A percentile compares a stretch with the other conserved stretches of the same genome.
phyloP scores from a whole-genome alignment of 2,113 vertebrate genomes.

The Cariama cristata region DNA sequence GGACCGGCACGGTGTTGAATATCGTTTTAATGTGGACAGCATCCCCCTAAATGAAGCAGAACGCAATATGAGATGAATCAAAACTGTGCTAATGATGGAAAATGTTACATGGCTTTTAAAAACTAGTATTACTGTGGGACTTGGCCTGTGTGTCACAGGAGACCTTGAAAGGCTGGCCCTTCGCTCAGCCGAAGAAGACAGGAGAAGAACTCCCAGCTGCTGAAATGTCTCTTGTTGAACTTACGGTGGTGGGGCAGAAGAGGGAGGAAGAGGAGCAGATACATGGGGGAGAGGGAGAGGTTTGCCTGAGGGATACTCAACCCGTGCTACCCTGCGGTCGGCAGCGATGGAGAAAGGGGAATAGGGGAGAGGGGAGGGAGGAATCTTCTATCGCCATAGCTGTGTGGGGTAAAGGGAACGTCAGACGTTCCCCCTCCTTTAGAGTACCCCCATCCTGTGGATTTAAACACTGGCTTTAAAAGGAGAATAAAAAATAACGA shows the following conservation, averaged over 20 bases:
- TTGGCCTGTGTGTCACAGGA: background rate
- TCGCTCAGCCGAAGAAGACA: background rate
- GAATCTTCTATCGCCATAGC: rapidly evolving
- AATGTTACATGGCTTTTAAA: background rate
- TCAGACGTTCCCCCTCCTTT: background rate
- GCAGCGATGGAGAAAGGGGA: background rate
- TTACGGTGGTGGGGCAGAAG: background rate
- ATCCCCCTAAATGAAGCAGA: background rate
- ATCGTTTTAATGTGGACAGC: constrained; percentile 28
- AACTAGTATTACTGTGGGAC: background rate
- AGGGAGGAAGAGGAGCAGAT: background rate
- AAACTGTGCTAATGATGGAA: background rate
- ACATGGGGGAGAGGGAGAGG: background rate
- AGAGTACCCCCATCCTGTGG: background rate
- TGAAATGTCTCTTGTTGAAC: background rate
- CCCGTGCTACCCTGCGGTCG: rapidly evolving
- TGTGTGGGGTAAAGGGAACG: constrained; percentile 21
- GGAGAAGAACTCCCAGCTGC: background rate
- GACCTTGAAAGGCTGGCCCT: background rate
- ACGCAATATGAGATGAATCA: background rate
- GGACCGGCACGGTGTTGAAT: background rate
- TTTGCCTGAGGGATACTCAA: background rate
- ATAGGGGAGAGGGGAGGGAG: background rate
- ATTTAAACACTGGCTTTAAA: constrained; percentile 46
- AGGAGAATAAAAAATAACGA: constrained; percentile 57